Conservation (phyloP, 2,113 vertebrate genomes). For the Morphnarchus princeps region DNA sequence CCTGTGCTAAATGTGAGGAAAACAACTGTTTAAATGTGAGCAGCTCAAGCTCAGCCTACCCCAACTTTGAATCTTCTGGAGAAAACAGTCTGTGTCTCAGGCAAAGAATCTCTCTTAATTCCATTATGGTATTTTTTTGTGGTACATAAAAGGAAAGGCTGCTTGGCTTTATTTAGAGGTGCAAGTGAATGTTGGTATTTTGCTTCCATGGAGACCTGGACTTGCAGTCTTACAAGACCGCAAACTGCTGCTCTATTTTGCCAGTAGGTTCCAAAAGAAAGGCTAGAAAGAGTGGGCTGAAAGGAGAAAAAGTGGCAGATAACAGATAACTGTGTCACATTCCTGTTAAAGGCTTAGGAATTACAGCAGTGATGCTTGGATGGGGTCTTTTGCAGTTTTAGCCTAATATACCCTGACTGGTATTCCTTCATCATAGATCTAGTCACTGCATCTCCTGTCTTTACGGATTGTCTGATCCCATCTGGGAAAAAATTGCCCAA, state of each 20-base stretch:
- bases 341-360: background rate
- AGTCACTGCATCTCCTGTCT: background rate
- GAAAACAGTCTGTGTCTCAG: background rate
- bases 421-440: background rate
- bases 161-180: background rate
- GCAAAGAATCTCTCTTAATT: background rate
- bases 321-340: background rate
- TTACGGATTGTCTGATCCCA: background rate
- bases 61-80: background rate
- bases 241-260: background rate
- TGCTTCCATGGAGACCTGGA: constrained; percentile 48
- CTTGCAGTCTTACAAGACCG: background rate
- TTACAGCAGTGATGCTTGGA: background rate
- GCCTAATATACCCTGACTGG: background rate
- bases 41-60: background rate
- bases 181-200: background rate
- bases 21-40: background rate
- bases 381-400: background rate
- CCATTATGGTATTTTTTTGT: background rate
- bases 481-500: background rate
- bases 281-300: background rate
- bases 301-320: background rate
- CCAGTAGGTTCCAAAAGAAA: background rate
- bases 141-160: background rate
- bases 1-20: background rate